Conservation (phyloP, 2,888 invertebrate species). For the Ophion ellenae region DNA sequence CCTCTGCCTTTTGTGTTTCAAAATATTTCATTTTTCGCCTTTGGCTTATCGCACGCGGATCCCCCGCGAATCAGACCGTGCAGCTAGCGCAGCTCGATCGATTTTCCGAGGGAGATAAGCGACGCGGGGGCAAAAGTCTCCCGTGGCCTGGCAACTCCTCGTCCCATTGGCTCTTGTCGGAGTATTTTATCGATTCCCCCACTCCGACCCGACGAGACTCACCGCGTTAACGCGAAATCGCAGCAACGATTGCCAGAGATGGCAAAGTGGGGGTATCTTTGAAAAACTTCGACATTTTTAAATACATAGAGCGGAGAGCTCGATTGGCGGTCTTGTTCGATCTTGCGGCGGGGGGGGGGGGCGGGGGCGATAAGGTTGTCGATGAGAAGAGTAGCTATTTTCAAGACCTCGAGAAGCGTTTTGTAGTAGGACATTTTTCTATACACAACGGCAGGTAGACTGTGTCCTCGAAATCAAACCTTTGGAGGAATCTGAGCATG, state of each 20-base stretch:
- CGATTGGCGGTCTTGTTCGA: neutral
- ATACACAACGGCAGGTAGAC: neutral
- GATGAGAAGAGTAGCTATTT: neutral
- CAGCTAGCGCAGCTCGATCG: conserved; percentile 63
- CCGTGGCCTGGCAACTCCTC: conserved; percentile 29
- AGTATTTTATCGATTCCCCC: conserved; percentile 45
- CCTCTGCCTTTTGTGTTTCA: neutral
- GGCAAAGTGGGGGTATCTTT: neutral
- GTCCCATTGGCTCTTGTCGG: conserved; percentile 44
- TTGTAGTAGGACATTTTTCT: neutral
- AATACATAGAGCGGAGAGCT: neutral
- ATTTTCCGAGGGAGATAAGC: conserved; percentile 57
- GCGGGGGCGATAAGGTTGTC: neutral
- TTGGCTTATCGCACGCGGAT: conserved; percentile 19
- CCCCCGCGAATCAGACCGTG: conserved; percentile 39
- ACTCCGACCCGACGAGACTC: neutral
- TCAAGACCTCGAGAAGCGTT: neutral
- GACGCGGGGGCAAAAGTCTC: conserved; percentile 34
- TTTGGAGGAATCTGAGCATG: neutral
- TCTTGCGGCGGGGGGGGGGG: neutral
- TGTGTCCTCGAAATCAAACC: too few species aligned
- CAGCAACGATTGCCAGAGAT: neutral
- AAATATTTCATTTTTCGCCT: conserved; percentile 1
- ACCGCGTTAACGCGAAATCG: neutral
- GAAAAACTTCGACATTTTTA: neutral